phyloP scores from a whole-genome alignment of 1,140 invertebrate species.

The Vanessa tameamea region DNA sequence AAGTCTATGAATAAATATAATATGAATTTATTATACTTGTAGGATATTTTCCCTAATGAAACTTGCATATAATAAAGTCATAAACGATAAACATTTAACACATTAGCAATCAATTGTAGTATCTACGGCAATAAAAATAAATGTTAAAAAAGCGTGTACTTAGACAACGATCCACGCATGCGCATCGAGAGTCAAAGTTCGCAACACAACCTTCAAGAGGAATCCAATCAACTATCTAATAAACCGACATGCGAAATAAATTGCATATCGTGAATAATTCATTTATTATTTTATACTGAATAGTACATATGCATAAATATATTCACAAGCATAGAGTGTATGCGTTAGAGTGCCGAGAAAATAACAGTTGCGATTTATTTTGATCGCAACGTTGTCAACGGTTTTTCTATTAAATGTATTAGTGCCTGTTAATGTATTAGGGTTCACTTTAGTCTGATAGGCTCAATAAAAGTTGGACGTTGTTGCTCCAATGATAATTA shows the following conservation, averaged over 20 bases:
- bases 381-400: neutral
- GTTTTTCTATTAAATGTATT: slow-evolving; percentile 2
- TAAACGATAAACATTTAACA: slow-evolving; percentile 17
- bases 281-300: slow-evolving; percentile 44
- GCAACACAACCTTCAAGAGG: slow-evolving; percentile 55
- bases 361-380: neutral
- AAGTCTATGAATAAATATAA: slow-evolving; percentile 25
- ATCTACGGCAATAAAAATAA: slow-evolving; percentile 12
- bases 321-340: neutral
- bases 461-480: no score
- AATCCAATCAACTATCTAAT: slow-evolving; percentile 70
- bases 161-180: slow-evolving; percentile 38
- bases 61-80: slow-evolving; percentile 30
- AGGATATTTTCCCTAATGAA: slow-evolving; percentile 40
- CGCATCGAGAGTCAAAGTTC: slow-evolving; percentile 60
- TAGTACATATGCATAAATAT: slow-evolving; percentile 8
- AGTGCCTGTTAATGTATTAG: neutral
- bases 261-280: slow-evolving; percentile 55
- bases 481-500: no score
- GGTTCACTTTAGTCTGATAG: neutral
- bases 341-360: neutral
- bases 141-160: slow-evolving; percentile 5
- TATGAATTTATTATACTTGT: slow-evolving; percentile 27
- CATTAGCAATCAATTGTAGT: slow-evolving; percentile 3
- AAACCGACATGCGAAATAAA: slow-evolving; percentile 58